Evolutionary conservation across 2,113 vertebrate genomes (phyloP).

Genomic region (Nycticebus coucang): DNA sequence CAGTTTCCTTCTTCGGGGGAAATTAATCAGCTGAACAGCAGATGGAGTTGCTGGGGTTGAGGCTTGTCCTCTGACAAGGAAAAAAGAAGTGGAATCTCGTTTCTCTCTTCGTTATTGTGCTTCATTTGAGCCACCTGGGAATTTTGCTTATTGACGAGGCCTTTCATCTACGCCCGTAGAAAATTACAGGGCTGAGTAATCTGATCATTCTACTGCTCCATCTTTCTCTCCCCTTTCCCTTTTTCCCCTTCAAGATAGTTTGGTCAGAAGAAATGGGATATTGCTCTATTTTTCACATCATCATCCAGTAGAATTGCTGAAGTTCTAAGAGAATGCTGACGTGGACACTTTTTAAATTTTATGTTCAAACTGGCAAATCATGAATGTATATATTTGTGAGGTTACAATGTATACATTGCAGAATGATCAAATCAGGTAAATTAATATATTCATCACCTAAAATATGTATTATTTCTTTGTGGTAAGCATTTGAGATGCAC

Average conservation of each 20-base stretch:
- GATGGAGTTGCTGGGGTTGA: slow-evolving; percentile 26
- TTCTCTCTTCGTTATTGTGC: slow-evolving; percentile 41
- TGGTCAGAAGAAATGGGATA: neutral
- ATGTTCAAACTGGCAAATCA: neutral
- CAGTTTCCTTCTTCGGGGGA: neutral
- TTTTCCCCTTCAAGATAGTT: neutral
- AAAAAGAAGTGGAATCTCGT: neutral
- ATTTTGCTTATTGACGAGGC: slow-evolving; percentile 19
- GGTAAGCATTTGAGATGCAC: neutral
- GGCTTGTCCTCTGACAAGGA: neutral
- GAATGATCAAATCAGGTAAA: neutral
- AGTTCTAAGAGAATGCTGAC: neutral
- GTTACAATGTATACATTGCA: neutral
- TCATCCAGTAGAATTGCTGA: neutral
- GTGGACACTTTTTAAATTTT: neutral
- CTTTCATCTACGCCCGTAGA: slow-evolving; percentile 38
- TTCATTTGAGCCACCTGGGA: slow-evolving; percentile 35
- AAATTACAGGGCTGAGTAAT: neutral
- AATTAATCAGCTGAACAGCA: slow-evolving; percentile 4
- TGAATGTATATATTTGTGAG: neutral
- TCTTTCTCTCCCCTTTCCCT: neutral
- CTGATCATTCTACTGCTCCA: neutral
- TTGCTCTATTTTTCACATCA: neutral
- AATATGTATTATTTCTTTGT: neutral
- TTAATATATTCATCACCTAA: neutral